Base-by-base conservation (phyloP, 2,113 vertebrate species). In the Etheostoma spectabile region DNA sequence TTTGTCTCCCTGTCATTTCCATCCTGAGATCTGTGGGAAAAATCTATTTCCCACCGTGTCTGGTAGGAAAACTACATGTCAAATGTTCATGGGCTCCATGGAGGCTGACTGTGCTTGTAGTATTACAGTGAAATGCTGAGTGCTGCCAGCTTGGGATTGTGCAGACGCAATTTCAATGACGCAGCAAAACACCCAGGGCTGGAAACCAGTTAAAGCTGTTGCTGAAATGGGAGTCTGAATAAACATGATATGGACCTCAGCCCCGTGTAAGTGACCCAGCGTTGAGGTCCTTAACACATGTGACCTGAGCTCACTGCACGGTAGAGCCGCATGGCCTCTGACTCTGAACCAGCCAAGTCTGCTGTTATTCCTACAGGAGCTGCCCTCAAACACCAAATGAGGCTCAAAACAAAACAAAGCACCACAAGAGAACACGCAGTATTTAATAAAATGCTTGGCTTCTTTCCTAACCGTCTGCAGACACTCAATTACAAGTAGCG, bases 1-100 rank as follows among this genome's bases (percentile, higher is more conserved):
- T 91, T 92, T 86, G 75, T 88, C 64, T 79, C n/a, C 73, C 88
- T 84, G 75, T 93, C 81, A 81, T 80, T 88, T 89, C 83, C 74
- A 71, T 86, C 77, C 57, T 30, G 60, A 86, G 79, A 82, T 87
- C 73, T 77, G 79, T 72, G 70, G 27, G 4, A 84, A 82, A 91
- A 90, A 90, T 87, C 84, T 46, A 91, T 91, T 91, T 91, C 82
- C 79, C 49, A 42, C 59, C 51, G 24, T 91, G 92, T 92, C 80
- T 77, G 65, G 24, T 81, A 76, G 90, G 91, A 89, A 87, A 91
- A 89, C 87, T 59, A 70, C 60, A 74, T 87, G 89, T 92, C 90
- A 89, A 21, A 42, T 77, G 80, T 84, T 79, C 83, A 51, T 27
- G 2, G 57, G 70, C 84, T 57, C 60, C 18, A 8, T 18, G 48